A percentile compares a stretch with the other conserved stretches of the same genome.
phyloP scores from a whole-genome alignment of 2,888 invertebrate species.

The Rhyacophila evoluta region DNA sequence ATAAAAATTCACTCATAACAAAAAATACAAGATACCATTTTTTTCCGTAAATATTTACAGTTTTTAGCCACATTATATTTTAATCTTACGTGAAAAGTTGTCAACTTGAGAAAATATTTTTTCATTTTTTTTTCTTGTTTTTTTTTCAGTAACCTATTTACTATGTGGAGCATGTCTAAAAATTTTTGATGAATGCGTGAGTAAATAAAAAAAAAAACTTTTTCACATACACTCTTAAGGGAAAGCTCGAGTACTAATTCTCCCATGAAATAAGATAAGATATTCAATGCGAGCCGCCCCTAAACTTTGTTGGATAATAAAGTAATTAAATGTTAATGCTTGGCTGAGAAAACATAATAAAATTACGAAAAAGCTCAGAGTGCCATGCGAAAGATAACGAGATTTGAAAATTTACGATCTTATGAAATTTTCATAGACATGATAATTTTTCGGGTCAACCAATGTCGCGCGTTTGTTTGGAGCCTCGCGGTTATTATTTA shows the following conservation, averaged over 20 bases:
- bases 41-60: too few species aligned
- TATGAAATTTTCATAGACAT: slow-evolving; percentile 47
- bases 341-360: slow-evolving; percentile 48
- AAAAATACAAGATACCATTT: too few species aligned
- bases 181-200: neutral
- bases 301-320: slow-evolving; percentile 48
- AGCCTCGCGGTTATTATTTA: neutral
- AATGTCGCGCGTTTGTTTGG: neutral
- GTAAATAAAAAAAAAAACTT: neutral
- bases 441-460: slow-evolving; percentile 8
- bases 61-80: too few species aligned
- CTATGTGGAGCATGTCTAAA: neutral
- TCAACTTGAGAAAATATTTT: too few species aligned
- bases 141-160: neutral
- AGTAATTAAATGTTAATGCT: slow-evolving; percentile 53
- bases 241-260: neutral
- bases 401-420: slow-evolving; percentile 51
- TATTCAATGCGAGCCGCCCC: neutral
- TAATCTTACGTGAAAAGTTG: too few species aligned
- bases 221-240: neutral
- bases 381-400: slow-evolving; percentile 47
- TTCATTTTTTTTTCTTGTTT: neutral
- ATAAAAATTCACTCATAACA: too few species aligned
- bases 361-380: slow-evolving; percentile 39
- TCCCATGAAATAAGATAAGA: slow-evolving; percentile 14